phyloP scores from a whole-genome alignment of 2,113 vertebrate genomes.

The Neofelis nebulosa region DNA sequence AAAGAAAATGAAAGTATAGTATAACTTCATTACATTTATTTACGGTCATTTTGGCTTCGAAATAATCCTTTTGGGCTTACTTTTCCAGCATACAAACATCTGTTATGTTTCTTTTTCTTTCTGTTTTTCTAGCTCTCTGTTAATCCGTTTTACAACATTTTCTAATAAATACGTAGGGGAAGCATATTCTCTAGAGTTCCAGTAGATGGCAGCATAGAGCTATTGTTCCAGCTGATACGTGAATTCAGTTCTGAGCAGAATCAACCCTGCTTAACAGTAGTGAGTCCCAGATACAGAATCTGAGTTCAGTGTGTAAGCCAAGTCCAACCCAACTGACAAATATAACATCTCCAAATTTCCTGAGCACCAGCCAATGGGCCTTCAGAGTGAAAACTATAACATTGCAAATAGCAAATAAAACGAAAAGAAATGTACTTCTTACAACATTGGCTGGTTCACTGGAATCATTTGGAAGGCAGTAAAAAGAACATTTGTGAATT shows the following conservation, averaged over 20 bases:
- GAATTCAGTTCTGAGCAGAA: fast-evolving
- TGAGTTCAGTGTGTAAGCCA: not conserved
- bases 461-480: constrained; percentile 17
- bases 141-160: not conserved
- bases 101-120: not conserved
- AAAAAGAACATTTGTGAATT: constrained; percentile 37
- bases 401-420: constrained; percentile 28
- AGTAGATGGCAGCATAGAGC: constrained; percentile 87
- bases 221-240: not conserved
- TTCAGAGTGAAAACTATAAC: constrained; percentile 23
- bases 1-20: constrained; percentile 37
- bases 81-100: not conserved
- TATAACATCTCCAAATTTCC: constrained; percentile 1
- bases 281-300: not conserved
- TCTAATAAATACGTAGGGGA: not conserved
- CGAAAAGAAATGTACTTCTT: not conserved
- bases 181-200: constrained; percentile 51
- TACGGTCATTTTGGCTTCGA: not conserved
- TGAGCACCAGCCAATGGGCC: not conserved
- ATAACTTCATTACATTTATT: constrained; percentile 1
- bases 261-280: not conserved
- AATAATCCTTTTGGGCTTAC: not conserved
- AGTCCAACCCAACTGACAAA: not conserved
- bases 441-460: not conserved
- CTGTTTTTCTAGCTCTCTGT: not conserved